Base-by-base conservation (phyloP, 2,797 vertebrate species). In the Neosalanx taihuensis region DNA sequence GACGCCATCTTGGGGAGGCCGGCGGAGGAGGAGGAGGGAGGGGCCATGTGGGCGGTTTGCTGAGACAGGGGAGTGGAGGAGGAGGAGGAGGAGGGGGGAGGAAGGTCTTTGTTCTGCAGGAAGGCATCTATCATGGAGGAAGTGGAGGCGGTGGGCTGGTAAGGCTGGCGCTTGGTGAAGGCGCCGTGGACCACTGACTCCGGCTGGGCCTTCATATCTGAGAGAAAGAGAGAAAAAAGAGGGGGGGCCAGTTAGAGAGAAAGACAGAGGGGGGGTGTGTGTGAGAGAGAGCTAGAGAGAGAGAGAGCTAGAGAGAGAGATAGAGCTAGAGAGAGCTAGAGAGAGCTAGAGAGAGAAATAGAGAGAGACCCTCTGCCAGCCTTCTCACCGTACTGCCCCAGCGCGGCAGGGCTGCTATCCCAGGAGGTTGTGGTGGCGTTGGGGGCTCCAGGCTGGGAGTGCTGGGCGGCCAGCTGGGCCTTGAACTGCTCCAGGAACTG, bases 401-500 rank as follows among this genome's bases (percentile, higher is more conserved):
- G 90, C 20, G 96, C 89, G 1, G 94, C 77, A 62, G 94, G 84
- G 74, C 94, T 94, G 6, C 94, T 91, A 76, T 98, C 96, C 98
- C 98, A 99, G 61, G 95, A 93, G 68, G 95, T 89, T 33, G 92
- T 84, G 31, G 81, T 68, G 7, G 92, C 76, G 81, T 87, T 93
- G 72, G 90, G 80, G n/a, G 91, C 85, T 69, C 85, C 91, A 0
- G 88, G 76, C 84, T 97, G 96, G 74, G 94, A 92, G 83, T 97
- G 96, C 89, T 98, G 97, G 62, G 96, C 96, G 4, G 96, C 96
- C 87, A 99, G 85, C 89, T 99, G 96, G 60, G 98, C 97, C 94
- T 98, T 99, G 88, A 98, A 98, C 87, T 99, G 97, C 92, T 99
- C 97, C 89, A 99, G 90, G 89, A 99, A 98, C 90, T 99, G 98